Base-by-base conservation (phyloP, 37 sponge, comb jelly and placozoan genomes). In the Aphrocallistes beatrix region DNA sequence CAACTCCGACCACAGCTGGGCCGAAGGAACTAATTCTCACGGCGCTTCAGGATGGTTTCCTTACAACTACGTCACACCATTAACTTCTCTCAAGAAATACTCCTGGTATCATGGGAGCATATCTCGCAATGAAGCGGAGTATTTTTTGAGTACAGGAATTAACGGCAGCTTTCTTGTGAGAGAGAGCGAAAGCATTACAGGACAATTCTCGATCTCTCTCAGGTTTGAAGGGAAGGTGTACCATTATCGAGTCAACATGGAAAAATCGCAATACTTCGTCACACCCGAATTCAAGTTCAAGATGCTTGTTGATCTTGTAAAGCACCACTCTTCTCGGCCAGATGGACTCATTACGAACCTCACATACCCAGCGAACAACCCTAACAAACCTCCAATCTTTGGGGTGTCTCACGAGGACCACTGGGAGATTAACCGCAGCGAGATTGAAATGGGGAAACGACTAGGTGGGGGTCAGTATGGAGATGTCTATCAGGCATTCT, bases 381-480 rank as follows among this genome's bases (percentile, higher is more conserved):
- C 92, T 3, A 84, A 90, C 37, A 93, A 93, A 36, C 96, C 93
- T 23, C 87, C 91, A 28, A 89, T 95, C 0, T 93, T 94, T 49
- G 90, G 93, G 28, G 36, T 93, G 25, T 91, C 92, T 0, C 91
- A 93, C 47, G 87, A 92, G 82, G 98, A 97, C 38, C 83, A 94
- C 38, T 97, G 98, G 98, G 95, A 94, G 84, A 86, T 97, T n/a
- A 87, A 97, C 50, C 36, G 94, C 38, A 85, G 89, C 9, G 90
- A 94, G 37, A 91, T 97, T 48, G 93, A 93, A 81, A 92, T 97
- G 92, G 94, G 92, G 17, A 83, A 90, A 87, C 91, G 93, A 83
- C 87, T 97, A 39, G 98, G 98, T 8, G 92, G 93, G 39, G 98
- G 98, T 0, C 98, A 94, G 90, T 97, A 97, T 83, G 98, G 98